Conservation (phyloP, 1,140 invertebrate genomes). For the Pomacea maculata region DNA sequence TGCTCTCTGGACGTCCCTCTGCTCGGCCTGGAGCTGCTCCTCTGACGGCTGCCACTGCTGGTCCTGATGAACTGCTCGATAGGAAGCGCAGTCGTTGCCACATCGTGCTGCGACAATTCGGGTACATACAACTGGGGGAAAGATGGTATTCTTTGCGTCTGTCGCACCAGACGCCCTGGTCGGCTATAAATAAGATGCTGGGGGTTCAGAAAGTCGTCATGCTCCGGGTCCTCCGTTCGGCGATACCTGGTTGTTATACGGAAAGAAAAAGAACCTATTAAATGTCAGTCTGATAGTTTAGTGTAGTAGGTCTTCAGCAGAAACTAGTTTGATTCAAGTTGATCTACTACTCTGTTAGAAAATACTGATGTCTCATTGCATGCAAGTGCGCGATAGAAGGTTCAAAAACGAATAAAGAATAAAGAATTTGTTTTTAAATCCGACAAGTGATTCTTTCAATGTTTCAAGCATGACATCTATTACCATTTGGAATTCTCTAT, state of each 20-base stretch:
- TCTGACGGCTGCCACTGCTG: not conserved
- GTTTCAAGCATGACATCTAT: too few relatives aligned
- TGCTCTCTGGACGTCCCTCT: not conserved
- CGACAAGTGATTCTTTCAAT: too few relatives aligned
- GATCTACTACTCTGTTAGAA: not conserved
- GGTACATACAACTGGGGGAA: not conserved
- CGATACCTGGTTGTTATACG: not conserved
- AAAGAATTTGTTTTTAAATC: not conserved
- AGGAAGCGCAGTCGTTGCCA: not conserved
- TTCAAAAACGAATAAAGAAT: not conserved
- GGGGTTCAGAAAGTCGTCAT: not conserved
- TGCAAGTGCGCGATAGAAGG: not conserved
- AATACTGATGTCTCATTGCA: not conserved
- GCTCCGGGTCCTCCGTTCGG: conserved; percentile 2
- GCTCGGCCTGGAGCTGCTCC: conserved; percentile 12
- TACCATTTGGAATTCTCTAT: too few relatives aligned
- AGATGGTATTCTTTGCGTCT: not conserved
- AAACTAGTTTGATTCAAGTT: not conserved
- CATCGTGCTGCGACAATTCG: not conserved
- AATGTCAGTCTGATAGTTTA: too few relatives aligned
- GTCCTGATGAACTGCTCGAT: too few relatives aligned
- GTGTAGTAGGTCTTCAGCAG: not conserved
- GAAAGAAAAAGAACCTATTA: not conserved
- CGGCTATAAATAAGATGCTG: not conserved
- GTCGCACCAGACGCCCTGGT: not conserved